These are phyloP conservation scores for Myripristis jacobus DNA, from an alignment of 2,797 vertebrate species.

Conservation along the genomic window DNA sequence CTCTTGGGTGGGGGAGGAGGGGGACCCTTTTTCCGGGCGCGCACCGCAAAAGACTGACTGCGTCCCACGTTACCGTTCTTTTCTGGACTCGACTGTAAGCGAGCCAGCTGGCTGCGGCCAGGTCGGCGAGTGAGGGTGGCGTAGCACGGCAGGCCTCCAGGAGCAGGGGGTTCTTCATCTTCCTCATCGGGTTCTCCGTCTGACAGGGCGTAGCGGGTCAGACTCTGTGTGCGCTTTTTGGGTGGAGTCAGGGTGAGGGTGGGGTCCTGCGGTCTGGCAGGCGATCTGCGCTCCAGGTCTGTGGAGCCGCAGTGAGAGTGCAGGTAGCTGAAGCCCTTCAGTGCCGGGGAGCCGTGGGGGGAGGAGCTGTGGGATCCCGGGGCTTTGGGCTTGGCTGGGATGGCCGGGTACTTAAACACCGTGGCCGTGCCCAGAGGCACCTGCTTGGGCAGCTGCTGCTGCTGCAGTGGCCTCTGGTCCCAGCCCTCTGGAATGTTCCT, in stretches of 20 bases:
- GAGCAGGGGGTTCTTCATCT: constrained; percentile 51
- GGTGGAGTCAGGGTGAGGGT: constrained; percentile 54
- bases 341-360: constrained; percentile 71
- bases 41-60: constrained; percentile 95
- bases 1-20: constrained; percentile 93
- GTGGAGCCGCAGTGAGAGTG: constrained; percentile 77
- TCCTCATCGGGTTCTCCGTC: constrained; percentile 92
- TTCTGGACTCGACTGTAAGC: constrained; percentile 73
- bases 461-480: constrained; percentile 79
- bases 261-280: constrained; percentile 30
- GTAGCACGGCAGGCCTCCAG: constrained; percentile 86
- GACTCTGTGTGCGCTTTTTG: constrained; percentile 88
- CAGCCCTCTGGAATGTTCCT: constrained; percentile 92
- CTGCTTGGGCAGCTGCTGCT: constrained; percentile 74
- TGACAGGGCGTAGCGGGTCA: constrained; percentile 89
- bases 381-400: constrained; percentile 81
- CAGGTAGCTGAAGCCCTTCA: constrained; percentile 85
- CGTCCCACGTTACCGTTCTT: constrained; percentile 83
- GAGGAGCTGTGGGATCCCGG: constrained; percentile 48
- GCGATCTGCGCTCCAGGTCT: constrained; percentile 41
- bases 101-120: constrained; percentile 84
- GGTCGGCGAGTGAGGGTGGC: constrained; percentile 92
- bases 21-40: constrained; percentile 91
- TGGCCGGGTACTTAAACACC: constrained; percentile 86
- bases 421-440: constrained; percentile 82